Base-by-base conservation (phyloP, 2,113 vertebrate genomes). In the Malurus elegans region DNA sequence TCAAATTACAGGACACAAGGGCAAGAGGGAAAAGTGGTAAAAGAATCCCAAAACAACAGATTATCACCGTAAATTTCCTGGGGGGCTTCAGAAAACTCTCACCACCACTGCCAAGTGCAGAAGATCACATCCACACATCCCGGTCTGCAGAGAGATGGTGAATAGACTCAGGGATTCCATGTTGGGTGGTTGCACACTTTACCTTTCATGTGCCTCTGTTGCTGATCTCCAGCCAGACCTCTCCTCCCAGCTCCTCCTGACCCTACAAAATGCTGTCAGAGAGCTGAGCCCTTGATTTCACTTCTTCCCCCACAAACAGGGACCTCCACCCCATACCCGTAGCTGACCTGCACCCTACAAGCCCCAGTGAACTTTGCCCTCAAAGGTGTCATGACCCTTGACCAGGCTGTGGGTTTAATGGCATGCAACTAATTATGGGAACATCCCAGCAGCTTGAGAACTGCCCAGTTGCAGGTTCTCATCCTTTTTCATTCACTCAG, bases 401-500 rank as follows among this genome's bases (percentile, higher is more conserved):
- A 62, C 65, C 28, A 48, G 69, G 45, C 80, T 87, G 72, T 9
- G 42, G 36, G 62, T 82, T 88, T 83, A 90, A 93, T 69, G 20
- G 9, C 93, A 70, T 88, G 88, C 92, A 81, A 78, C 78, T 92
- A 94, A 97, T 92, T 91, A 97, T 40, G n/a, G 20, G 34, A 38
- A 61, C 67, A 64, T 71, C 90, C 90, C 91, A 82, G 75, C 58
- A 96, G 79, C 91, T 75, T 93, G 75, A 90, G 80, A 95, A 96
- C 70, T 66, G 79, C 78, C 76, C 89, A 81, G 51, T 38, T 92
- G 91, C 60, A 87, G 38, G 25, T 90, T 96, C 91, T 93, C 64
- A 73, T 36, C 74, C 36, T 73, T 78, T 78, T 67, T 58, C 7
- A 26, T 75, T 93, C 78, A 60, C 64, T 86, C 70, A 19, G 34